Conservation (phyloP, 2,797 vertebrate species). For the Moxostoma hubbsi region DNA sequence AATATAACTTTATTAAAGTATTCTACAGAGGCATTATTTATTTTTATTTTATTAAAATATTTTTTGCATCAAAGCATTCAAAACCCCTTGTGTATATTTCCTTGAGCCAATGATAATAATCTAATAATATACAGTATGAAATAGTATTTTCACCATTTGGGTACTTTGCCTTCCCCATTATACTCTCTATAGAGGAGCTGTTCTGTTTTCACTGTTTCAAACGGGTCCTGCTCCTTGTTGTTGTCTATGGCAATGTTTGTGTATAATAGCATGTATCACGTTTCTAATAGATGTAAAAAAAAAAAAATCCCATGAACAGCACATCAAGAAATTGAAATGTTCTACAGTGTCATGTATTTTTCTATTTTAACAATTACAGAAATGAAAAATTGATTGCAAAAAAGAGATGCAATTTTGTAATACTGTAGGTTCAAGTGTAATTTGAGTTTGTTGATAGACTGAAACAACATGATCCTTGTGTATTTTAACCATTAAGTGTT, state of each 20-base stretch:
- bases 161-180: background rate
- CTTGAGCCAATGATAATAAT: conserved; percentile 1
- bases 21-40: background rate
- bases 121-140: background rate
- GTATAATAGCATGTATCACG: conserved; percentile 81
- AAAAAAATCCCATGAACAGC: conserved; percentile 71
- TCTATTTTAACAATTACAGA: conserved; percentile 70
- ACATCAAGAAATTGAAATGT: conserved; percentile 76
- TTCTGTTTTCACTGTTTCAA: conserved; percentile 55
- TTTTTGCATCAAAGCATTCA: too few relatives aligned
- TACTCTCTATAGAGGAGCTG: background rate
- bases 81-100: background rate
- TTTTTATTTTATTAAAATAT: too few relatives aligned
- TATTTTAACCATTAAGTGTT: conserved; percentile 68
- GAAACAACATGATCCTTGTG: conserved; percentile 55
- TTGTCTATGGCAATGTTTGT: conserved; percentile 71
- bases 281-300: conserved; percentile 71
- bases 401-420: conserved; percentile 51
- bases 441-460: conserved; percentile 51
- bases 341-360: conserved; percentile 80
- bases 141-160: background rate
- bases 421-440: conserved; percentile 23
- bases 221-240: conserved; percentile 69
- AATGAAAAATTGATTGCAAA: conserved; percentile 72
- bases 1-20: background rate